Percentiles rank a stretch among this genome's conserved stretches.
phyloP scores from a whole-genome alignment of 1,140 invertebrate genomes.

The Sycobia sp. region DNA sequence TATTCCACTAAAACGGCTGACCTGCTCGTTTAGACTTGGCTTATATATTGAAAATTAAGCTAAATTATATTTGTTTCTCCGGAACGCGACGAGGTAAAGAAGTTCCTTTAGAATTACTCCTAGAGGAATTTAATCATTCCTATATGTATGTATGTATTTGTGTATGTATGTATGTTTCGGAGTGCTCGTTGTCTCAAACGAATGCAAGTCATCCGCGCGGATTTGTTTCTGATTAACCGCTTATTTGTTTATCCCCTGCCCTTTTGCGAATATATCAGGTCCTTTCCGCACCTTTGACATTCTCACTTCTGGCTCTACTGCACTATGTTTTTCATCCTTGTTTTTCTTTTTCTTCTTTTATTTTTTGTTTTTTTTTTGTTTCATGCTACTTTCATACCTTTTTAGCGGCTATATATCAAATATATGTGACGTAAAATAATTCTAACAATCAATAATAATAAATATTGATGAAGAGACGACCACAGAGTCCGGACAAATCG shows the following conservation, averaged over 20 bases:
- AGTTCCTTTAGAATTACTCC: not conserved
- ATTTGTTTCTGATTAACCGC: constrained; percentile 4
- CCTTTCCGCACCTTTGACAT: not conserved
- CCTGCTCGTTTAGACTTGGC: not conserved
- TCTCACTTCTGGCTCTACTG: not conserved
- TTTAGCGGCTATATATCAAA: constrained; percentile 29
- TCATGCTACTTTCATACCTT: constrained; percentile 20
- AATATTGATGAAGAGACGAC: constrained; percentile 27
- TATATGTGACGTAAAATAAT: constrained; percentile 33
- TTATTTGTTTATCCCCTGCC: not conserved
- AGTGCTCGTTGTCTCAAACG: not conserved
- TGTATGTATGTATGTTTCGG: not conserved
- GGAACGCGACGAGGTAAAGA: too few species aligned
- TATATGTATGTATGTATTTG: not conserved
- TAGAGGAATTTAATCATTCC: not conserved
- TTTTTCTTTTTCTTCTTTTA: not conserved
- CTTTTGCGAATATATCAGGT: not conserved
- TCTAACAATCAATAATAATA: constrained; percentile 32
- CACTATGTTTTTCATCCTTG: not conserved
- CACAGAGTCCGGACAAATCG: constrained; percentile 31
- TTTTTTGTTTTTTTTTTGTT: constrained; percentile 13
- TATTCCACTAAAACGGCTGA: constrained; percentile 7
- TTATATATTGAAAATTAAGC: not conserved
- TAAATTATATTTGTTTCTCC: not conserved
- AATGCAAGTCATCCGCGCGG: not conserved